Percentiles rank a stretch among this genome's conserved stretches.
Evolutionary conservation across 2,888 invertebrate species (phyloP).

Genomic region (Galerucella calmariensis): DNA sequence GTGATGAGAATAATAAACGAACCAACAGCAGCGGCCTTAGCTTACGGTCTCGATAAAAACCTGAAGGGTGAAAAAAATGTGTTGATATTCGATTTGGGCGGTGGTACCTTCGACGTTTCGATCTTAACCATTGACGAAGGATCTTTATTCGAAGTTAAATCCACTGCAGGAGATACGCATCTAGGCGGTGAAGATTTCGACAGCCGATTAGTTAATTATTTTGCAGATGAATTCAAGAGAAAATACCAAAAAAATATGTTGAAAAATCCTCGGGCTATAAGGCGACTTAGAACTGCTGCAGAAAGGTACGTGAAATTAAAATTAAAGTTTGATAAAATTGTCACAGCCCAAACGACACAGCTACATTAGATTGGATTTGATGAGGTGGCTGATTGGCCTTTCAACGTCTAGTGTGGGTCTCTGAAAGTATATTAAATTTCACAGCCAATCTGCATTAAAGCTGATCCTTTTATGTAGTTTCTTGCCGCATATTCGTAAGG

Average conservation of each 20-base stretch:
- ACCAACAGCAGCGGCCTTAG: constrained; percentile 66
- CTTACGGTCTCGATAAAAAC: constrained; percentile 52
- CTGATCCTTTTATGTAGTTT: too few relatives aligned
- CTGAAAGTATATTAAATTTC: too few relatives aligned
- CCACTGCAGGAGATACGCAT: constrained; percentile 88
- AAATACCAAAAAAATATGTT: constrained; percentile 78
- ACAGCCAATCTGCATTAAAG: too few relatives aligned
- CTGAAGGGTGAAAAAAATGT: constrained; percentile 65
- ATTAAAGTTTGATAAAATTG: too few relatives aligned
- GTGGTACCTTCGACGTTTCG: constrained; percentile 83
- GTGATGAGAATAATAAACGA: constrained; percentile 85
- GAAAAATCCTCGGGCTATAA: constrained; percentile 70
- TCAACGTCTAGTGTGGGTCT: too few relatives aligned
- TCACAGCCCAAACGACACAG: too few relatives aligned
- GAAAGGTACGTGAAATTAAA: constrained; percentile 62
- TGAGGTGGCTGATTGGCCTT: too few relatives aligned
- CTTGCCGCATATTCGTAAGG: too few relatives aligned
- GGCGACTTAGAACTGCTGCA: constrained; percentile 79
- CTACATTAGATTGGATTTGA: too few relatives aligned
- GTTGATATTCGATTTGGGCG: constrained; percentile 75
- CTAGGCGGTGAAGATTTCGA: constrained; percentile 80
- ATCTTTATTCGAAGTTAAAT: constrained; percentile 85
- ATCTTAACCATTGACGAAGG: constrained; percentile 83
- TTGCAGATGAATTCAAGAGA: constrained; percentile 76
- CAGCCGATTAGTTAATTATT: constrained; percentile 73